Conservation (phyloP, 2,888 invertebrate genomes). For the Aspidiotus rigidus region DNA sequence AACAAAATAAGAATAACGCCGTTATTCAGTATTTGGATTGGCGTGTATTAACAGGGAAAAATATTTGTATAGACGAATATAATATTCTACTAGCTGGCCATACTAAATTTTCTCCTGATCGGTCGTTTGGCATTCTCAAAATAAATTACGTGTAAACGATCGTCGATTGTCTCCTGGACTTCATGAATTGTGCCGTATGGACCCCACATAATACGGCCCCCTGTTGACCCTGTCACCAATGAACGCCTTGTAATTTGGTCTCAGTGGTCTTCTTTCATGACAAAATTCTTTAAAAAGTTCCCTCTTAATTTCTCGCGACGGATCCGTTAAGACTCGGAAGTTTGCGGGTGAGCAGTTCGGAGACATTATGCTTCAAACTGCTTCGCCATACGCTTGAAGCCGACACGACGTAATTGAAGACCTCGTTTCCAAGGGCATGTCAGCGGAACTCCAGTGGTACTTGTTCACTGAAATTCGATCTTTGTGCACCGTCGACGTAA, state of each 20-base stretch:
- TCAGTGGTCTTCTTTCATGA: background rate
- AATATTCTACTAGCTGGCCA: background rate
- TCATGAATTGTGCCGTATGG: background rate
- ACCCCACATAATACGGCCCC: background rate
- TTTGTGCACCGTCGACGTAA: no score
- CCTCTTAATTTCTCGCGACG: background rate
- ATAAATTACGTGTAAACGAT: background rate
- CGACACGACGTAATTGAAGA: no score
- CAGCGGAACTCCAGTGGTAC: no score
- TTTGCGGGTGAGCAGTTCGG: no score
- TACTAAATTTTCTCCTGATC: conserved; percentile 5
- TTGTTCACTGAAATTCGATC: no score
- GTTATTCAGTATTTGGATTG: background rate
- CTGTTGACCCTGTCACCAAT: background rate
- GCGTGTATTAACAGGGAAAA: background rate
- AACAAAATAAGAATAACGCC: background rate
- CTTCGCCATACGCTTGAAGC: no score
- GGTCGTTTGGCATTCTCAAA: background rate
- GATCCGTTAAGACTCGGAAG: no score
- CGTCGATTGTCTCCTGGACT: background rate
- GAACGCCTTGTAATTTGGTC: background rate
- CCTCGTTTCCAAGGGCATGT: no score
- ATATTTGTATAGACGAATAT: background rate
- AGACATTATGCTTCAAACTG: no score
- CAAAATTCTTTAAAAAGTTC: background rate